phyloP scores from a whole-genome alignment of 1,140 invertebrate species.

The Nephila pilipes region DNA sequence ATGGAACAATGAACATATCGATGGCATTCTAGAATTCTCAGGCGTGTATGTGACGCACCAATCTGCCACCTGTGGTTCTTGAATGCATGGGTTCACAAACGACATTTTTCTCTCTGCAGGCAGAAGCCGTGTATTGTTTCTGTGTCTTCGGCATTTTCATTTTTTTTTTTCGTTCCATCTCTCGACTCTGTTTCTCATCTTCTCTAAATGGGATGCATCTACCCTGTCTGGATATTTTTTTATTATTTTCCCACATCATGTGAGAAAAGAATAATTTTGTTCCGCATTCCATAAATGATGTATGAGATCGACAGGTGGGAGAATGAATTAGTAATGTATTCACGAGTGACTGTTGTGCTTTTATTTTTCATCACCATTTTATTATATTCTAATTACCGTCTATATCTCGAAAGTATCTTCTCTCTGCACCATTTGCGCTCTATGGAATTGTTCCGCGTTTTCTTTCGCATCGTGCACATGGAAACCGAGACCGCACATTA shows the following conservation, averaged over 20 bases:
- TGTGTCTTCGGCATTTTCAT: background rate
- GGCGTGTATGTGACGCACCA: background rate
- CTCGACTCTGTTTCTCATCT: background rate
- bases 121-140: background rate
- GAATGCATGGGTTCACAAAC: background rate
- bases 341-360: background rate
- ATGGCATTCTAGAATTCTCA: background rate
- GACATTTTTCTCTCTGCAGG: background rate
- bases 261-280: background rate
- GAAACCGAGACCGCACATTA: too few relatives aligned
- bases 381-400: background rate
- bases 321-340: background rate
- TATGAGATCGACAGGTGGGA: background rate
- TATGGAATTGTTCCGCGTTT: too few relatives aligned
- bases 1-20: conserved; percentile 3
- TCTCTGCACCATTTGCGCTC: too few relatives aligned
- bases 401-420: background rate
- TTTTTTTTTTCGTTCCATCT: background rate
- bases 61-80: background rate
- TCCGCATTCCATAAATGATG: background rate
- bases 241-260: background rate
- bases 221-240: background rate
- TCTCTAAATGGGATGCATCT: background rate
- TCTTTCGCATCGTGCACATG: too few relatives aligned
- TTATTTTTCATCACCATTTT: background rate